Evolutionary conservation across 1,140 invertebrate species (phyloP).

Genomic region (Drosophila athabasca): DNA sequence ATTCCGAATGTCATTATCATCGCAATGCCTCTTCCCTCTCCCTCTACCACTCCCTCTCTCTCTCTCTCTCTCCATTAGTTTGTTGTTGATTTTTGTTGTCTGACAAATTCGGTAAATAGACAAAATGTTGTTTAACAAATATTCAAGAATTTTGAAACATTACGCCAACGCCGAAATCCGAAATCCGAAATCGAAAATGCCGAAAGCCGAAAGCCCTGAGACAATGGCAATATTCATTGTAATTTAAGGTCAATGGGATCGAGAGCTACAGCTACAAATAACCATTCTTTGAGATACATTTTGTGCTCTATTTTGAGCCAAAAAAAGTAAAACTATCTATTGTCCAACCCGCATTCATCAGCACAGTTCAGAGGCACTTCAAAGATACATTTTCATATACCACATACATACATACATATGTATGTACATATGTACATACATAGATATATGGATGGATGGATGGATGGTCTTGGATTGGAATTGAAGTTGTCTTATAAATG

Average conservation of each 20-base stretch:
- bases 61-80: neutral
- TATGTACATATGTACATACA: too few species aligned
- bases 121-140: conserved; percentile 29
- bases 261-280: conserved; percentile 19
- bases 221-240: conserved; percentile 18
- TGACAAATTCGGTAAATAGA: conserved; percentile 44
- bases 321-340: neutral
- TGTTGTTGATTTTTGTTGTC: neutral
- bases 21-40: neutral
- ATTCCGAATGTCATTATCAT: conserved; percentile 11
- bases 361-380: conserved; percentile 22
- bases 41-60: too few species aligned
- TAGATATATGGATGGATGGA: too few species aligned
- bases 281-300: conserved; percentile 29
- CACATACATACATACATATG: too few species aligned
- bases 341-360: conserved; percentile 36
- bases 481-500: neutral
- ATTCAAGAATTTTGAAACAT: conserved; percentile 53
- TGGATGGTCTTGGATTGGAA: conserved; percentile 24
- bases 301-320: neutral
- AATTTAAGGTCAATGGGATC: conserved; percentile 52
- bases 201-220: neutral
- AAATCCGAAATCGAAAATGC: neutral
- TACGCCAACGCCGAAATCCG: conserved; percentile 34
- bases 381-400: conserved; percentile 2